Percentiles rank a stretch among this genome's conserved stretches.
Evolutionary conservation across 1,140 invertebrate genomes (phyloP).

Genomic region (Halictus rubicundus): DNA sequence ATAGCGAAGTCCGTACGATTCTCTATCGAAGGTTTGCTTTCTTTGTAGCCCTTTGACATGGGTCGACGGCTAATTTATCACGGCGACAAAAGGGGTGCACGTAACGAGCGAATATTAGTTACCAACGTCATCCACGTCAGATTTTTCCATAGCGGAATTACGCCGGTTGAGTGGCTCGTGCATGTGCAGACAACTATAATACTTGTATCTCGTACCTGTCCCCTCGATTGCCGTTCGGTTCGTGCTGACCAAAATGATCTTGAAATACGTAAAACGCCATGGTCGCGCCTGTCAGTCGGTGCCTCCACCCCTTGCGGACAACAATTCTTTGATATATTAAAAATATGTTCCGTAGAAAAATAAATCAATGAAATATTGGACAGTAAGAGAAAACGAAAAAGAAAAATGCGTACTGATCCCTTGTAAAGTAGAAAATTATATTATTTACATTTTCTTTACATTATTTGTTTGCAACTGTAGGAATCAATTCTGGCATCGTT

Average conservation of each 20-base stretch:
- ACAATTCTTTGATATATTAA: too few species aligned
- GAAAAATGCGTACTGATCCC: too few species aligned
- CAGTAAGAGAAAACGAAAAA: too few species aligned
- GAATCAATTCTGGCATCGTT: too few species aligned
- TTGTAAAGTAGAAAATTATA: too few species aligned
- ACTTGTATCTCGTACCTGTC: not conserved
- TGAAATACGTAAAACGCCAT: too few species aligned
- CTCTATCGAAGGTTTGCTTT: constrained; percentile 59
- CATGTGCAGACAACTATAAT: not conserved
- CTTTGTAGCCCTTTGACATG: constrained; percentile 64
- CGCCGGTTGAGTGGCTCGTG: constrained; percentile 3
- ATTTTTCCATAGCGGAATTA: constrained; percentile 54
- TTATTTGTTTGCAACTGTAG: too few species aligned
- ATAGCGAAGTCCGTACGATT: constrained; percentile 61
- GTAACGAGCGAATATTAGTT: constrained; percentile 68
- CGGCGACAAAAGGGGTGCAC: constrained; percentile 60
- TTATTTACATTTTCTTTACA: too few species aligned
- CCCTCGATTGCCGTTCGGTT: not conserved
- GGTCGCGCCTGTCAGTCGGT: too few species aligned
- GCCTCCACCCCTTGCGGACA: too few species aligned
- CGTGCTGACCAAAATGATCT: not conserved
- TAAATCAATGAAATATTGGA: too few species aligned
- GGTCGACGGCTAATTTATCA: constrained; percentile 69
- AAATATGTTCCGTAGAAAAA: too few species aligned
- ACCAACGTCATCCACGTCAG: constrained; percentile 57